Percentiles rank a stretch among this genome's conserved stretches.
Evolutionary conservation across 2,797 vertebrate genomes (phyloP).

Genomic region (Luscinia megarhynchos): DNA sequence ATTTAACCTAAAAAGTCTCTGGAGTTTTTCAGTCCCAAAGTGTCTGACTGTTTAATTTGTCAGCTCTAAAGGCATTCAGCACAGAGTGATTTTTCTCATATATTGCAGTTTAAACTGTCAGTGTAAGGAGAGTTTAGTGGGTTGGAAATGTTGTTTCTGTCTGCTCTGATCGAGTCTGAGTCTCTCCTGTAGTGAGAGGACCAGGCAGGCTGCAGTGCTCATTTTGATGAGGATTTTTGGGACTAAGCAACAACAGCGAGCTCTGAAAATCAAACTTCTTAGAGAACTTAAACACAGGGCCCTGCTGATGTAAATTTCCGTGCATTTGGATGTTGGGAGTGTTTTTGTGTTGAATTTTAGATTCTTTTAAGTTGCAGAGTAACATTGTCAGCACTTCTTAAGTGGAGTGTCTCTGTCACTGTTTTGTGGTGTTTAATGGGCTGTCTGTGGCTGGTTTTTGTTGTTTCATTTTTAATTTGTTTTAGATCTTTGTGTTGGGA

Average conservation of each 20-base stretch:
- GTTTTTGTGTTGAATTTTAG: neutral
- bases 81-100: neutral
- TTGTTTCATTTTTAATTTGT: neutral
- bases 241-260: neutral
- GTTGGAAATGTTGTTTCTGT: neutral
- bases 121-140: neutral
- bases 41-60: neutral
- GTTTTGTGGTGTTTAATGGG: neutral
- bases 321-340: neutral
- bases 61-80: neutral
- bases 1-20: neutral
- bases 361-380: neutral
- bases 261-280: neutral
- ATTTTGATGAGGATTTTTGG: accelerated
- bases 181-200: neutral
- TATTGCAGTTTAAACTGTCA: neutral
- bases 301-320: neutral
- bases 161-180: neutral
- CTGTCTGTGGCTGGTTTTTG: neutral
- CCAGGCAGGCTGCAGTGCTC: neutral
- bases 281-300: neutral
- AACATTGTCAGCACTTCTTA: neutral
- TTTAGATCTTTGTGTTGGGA: neutral
- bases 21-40: neutral
- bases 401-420: accelerated